Percentiles rank a stretch among this genome's conserved stretches.
phyloP scores from a whole-genome alignment of 2,113 vertebrate genomes.

The Pao palembangensis region DNA sequence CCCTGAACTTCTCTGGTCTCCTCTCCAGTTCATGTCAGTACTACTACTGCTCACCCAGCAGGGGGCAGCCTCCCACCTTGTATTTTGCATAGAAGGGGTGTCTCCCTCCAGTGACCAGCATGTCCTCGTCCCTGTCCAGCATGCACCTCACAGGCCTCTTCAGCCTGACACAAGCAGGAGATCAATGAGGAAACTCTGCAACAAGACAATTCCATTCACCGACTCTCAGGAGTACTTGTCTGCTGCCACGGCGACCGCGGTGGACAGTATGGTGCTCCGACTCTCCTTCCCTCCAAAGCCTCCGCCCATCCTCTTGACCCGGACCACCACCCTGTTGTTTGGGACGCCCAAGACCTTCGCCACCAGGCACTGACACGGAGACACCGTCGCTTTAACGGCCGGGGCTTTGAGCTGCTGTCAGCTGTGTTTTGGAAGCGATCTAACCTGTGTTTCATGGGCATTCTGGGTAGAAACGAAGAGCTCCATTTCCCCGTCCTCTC shows the following conservation, averaged over 20 bases:
- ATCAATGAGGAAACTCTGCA: background rate
- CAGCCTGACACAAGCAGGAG: conserved; percentile 64
- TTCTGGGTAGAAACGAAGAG: conserved; percentile 89
- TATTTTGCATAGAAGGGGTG: conserved; percentile 90
- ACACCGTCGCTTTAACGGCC: background rate
- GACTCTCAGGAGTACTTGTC: conserved; percentile 73
- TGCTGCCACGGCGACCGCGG: conserved; percentile 86
- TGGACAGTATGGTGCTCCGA: conserved; percentile 79
- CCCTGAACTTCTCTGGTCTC: background rate
- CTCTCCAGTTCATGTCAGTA: background rate
- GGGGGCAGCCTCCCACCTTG: conserved; percentile 74
- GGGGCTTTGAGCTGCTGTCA: background rate
- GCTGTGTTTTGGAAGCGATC: background rate
- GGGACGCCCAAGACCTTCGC: conserved; percentile 85
- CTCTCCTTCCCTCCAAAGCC: conserved; percentile 97
- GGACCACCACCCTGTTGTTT: conserved; percentile 81
- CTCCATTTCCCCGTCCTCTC: conserved; percentile 92
- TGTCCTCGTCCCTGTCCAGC: conserved; percentile 94
- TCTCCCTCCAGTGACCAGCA: conserved; percentile 90
- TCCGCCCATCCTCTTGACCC: conserved; percentile 94
- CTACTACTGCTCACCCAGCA: background rate
- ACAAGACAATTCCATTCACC: background rate
- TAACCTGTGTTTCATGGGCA: conserved; percentile 54
- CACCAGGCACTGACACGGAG: conserved; percentile 66
- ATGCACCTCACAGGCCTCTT: conserved; percentile 87